These are phyloP conservation scores for Azorinus chamasolen DNA, from an alignment of 2,888 invertebrate species.

Conservation along the genomic window DNA sequence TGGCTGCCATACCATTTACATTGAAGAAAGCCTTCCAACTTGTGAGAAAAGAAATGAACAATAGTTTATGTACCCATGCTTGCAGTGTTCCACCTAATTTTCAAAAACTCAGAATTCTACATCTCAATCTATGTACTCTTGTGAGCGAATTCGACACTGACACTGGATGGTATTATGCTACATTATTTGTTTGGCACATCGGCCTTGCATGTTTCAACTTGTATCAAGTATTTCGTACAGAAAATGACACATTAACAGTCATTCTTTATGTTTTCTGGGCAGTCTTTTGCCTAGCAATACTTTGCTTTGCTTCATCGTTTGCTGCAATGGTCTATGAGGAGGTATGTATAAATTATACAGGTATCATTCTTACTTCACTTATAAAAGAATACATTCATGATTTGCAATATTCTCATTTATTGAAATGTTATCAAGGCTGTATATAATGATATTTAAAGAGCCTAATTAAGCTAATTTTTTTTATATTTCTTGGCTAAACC, in stretches of 20 bases:
- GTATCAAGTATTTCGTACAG: conserved; percentile 1
- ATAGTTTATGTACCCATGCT: background rate
- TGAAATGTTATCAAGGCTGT: too few relatives aligned
- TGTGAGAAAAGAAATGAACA: background rate
- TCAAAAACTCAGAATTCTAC: background rate
- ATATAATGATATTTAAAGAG: too few relatives aligned
- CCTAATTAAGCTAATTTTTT: too few relatives aligned
- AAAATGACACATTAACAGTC: background rate
- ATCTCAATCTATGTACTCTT: conserved; percentile 11
- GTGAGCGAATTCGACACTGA: conserved; percentile 1
- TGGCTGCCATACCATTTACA: too few relatives aligned
- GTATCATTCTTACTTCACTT: too few relatives aligned
- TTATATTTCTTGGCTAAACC: too few relatives aligned
- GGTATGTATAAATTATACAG: conserved; percentile 6
- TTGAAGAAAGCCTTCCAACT: too few relatives aligned
- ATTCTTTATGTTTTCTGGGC: conserved; percentile 9
- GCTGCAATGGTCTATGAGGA: conserved; percentile 14
- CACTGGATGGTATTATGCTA: conserved; percentile 10
- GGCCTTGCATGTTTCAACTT: conserved; percentile 12
- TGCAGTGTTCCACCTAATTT: background rate
- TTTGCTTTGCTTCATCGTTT: conserved; percentile 5
- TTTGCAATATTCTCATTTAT: too few relatives aligned
- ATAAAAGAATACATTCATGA: too few relatives aligned
- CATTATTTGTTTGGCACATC: background rate
- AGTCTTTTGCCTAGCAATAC: background rate